Base-by-base conservation (phyloP, 2,113 vertebrate species). In the Struthidea cinerea region DNA sequence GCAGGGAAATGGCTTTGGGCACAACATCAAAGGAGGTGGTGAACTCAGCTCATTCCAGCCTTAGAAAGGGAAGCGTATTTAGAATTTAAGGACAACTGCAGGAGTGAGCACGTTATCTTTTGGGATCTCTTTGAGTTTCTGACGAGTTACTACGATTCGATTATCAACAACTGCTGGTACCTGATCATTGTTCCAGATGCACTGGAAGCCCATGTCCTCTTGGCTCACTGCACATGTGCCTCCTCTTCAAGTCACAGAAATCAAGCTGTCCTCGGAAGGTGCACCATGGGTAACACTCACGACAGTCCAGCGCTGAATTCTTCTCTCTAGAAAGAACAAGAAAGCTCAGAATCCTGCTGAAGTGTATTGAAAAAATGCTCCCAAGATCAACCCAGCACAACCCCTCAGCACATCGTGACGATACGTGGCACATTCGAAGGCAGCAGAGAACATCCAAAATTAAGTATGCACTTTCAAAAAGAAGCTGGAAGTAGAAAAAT, bases 151-250 rank as follows among this genome's bases (percentile, higher is more conserved):
- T 57, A 16, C 1, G 1, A 13, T 16, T 44, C 6, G 9, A 87
- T 41, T 17, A 7, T 8, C 52, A 67, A 6, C 28, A 64, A 0
- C 13, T 65, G 42, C 61, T 30, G n/a, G 13, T 97, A 97, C 97
- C 96, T 97, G 93, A 79, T 89, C 95, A 96, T 96, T 91, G 59
- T 46, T 74, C 67, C 95, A 96, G 90, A 30, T 3, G 80, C 63
- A 76, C 69, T 82, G 95, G 89, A 92, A 91, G 94, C 95, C 96
- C 96, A 97, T 96, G 93, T 96, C 96, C 96, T 94, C 90, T 17
- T 52, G 89, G 61, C 77, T 91, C 37, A 8, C 74, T 88, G 95
- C 89, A 91, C 92, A 95, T 80, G 61, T 41, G 91, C 83, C 77
- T 94, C 83, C 61, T 94, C 93, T 77, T 97, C 96, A 97, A 18